Base-by-base conservation (phyloP, 2,797 vertebrate species). In the Ptychobarbus kaznakovi region DNA sequence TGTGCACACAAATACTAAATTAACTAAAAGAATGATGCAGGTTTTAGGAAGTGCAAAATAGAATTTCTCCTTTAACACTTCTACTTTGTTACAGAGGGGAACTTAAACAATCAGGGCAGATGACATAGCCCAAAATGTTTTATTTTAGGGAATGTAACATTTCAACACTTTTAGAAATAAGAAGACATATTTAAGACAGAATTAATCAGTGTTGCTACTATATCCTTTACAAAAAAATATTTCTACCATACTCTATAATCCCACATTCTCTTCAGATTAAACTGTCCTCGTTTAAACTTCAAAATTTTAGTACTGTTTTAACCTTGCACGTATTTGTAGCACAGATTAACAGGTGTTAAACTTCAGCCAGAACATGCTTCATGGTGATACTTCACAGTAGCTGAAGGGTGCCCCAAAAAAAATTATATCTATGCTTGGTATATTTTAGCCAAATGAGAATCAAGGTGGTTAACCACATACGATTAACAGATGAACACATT, bases 401-500 rank as follows among this genome's bases (percentile, higher is more conserved):
- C 28, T 35, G 28, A 66, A 16, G 28, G 28, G 15, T 66, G 63
- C 28, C 63, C 7, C 1, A 66, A 65, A 66, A 16, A 65, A 66
- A 35, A 35, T 8, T 0, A 38, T 53, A 22, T 58, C 4, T 38
- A 38, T 56, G 32, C 51, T 42, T 61, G n/a, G 76, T 44, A 16
- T 15, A 61, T 61, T 22, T 25, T 18, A 38, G 35, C n/a, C 38
- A 44, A 63, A 63, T 63, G 76, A 20, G 8, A 78, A 44, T 44
- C 8, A 44, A 28, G 13, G n/a, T 44, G 76, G 76, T 63, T 63
- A 63, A 63, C 76, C 76, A 79, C 56, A 44, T 42, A 25, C 28
- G 38, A 78, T 61, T 61, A 63, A 79, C 16, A 20, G 15, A 44
- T 63, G 56, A 28, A 63, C 76, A 25, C 8, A 44, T 79, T 63